Conservation (phyloP, 2,888 invertebrate genomes). For the Geotrupes spiniger region DNA sequence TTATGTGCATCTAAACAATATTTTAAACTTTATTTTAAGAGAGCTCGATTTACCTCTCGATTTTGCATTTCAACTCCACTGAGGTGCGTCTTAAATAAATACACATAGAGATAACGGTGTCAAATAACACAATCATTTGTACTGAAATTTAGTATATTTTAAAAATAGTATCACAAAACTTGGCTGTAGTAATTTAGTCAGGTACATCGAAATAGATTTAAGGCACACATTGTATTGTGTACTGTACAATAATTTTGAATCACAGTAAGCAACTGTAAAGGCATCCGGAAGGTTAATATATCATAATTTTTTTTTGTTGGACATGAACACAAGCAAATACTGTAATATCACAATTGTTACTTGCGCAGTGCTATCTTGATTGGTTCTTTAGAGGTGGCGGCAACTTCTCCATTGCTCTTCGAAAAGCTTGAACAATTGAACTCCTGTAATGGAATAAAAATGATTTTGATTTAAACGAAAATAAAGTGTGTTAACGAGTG, state of each 20-base stretch:
- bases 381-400: no score
- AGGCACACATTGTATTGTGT: conserved; percentile 1
- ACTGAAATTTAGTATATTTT: neutral
- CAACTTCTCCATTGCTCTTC: conserved; percentile 58
- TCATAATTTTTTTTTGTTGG: no score
- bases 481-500: neutral
- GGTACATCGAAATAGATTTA: conserved; percentile 6
- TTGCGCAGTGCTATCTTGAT: neutral
- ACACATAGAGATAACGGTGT: no score
- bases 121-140: no score
- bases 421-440: conserved; percentile 74
- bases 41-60: no score
- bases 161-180: conserved; percentile 7
- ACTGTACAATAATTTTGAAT: conserved; percentile 3
- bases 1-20: no score
- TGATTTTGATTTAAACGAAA: conserved; percentile 12
- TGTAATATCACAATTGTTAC: neutral
- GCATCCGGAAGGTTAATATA: no score
- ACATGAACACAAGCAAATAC: conserved; percentile 3
- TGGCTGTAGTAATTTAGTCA: neutral
- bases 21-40: no score
- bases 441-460: conserved; percentile 55
- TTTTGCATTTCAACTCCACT: no score
- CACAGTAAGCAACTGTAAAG: no score
- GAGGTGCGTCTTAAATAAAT: no score